Evolutionary conservation across 2,113 vertebrate species (phyloP), one percentile per base, ranked within the genome.

Genomic region (Pseudonaja textilis): DNA sequence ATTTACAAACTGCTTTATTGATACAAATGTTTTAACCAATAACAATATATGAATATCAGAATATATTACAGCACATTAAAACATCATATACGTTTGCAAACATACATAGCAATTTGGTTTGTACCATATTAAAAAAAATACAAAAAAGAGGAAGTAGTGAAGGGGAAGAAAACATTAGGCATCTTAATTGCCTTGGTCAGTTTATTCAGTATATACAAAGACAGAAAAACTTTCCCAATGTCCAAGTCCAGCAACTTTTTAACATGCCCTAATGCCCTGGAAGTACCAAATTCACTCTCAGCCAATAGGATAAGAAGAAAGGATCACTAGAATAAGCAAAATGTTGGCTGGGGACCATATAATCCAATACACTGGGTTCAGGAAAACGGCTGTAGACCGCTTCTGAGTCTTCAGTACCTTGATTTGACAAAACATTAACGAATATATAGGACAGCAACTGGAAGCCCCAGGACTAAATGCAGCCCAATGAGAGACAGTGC

Each of bases 1-100:
- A 96, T 96, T 96, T 96, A 96, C 97, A 97, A 96, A 98, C 96
- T 95, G 94, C 92, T 4, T 85, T 89, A 90, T 95, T 88, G 92
- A 94, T 96, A 97, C 96, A 97, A 95, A 97, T 25, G 96, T 93
- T 93, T 94, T 69, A 93, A 89, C 93, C 93, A 4, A 93, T 47
- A 93, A 92, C 91, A 22, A 94, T 39, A 89, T 93, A 86, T 93
- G 96, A 94, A 92, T 86, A 93, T 91, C 94, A 57, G 94, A 88
- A 92, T 96, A 94, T 94, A 52, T 96, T 95, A 96, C 94, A 94
- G 92, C 94, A 96, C 97, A 97, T 95, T 90, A 93, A 93, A 96
- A 97, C 96, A 57, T 29, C 89, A 18, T 93, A 96, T 96, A 94
- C 93, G 95, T 96, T 90, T 93, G 95, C 91, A 95, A 88, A 97